Percentiles rank a stretch among this genome's conserved stretches.
These are phyloP conservation scores for Perdita meconis DNA, from an alignment of 2,888 invertebrate genomes.

Conservation along the genomic window DNA sequence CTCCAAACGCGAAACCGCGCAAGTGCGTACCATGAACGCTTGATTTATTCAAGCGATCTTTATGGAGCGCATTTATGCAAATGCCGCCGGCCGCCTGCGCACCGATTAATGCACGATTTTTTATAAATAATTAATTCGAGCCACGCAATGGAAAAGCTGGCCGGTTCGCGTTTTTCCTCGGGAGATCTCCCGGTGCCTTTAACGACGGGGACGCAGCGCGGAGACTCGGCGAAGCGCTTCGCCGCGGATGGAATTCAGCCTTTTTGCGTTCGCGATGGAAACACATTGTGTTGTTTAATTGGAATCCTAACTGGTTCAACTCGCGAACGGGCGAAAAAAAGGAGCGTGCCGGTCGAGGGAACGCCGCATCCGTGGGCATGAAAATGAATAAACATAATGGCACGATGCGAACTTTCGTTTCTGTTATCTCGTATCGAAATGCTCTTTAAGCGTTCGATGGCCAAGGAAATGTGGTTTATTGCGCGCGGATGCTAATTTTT, in stretches of 20 bases:
- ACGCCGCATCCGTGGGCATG: constrained; percentile 16
- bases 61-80: constrained; percentile 47
- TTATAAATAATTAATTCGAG: constrained; percentile 42
- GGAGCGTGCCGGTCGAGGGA: constrained; percentile 21
- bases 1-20: constrained; percentile 16
- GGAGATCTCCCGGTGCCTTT: constrained; percentile 29
- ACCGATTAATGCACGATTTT: constrained; percentile 32
- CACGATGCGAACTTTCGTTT: constrained; percentile 15
- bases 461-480: constrained; percentile 22
- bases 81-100: constrained; percentile 46
- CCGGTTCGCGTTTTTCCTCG: background rate
- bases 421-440: constrained; percentile 12
- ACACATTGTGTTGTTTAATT: constrained; percentile 11
- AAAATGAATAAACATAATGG: constrained; percentile 41
- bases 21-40: constrained; percentile 12
- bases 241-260: constrained; percentile 14
- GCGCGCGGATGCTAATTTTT: no score
- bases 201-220: constrained; percentile 34
- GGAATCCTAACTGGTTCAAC: constrained; percentile 24
- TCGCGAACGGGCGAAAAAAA: constrained; percentile 8
- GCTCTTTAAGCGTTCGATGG: constrained; percentile 4
- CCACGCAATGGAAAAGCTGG: constrained; percentile 25
- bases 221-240: constrained; percentile 22
- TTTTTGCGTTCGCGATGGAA: constrained; percentile 20
- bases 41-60: constrained; percentile 26